phyloP scores from a whole-genome alignment of 2,797 vertebrate genomes.

The Typhlichthys subterraneus region DNA sequence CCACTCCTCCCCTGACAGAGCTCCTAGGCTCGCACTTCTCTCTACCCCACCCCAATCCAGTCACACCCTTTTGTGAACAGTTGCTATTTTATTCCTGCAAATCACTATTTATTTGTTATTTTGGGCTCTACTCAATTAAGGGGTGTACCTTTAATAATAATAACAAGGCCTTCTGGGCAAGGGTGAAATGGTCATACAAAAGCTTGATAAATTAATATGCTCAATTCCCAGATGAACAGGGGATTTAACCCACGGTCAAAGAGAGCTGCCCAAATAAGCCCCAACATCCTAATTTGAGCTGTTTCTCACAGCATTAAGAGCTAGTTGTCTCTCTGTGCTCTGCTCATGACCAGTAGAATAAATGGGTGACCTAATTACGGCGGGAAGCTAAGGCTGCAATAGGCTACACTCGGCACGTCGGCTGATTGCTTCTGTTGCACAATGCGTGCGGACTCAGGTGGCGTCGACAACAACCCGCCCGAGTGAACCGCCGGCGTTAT shows the following conservation, averaged over 20 bases:
- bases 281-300: constrained; percentile 18
- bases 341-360: constrained; percentile 51
- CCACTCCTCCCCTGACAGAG: too few species aligned
- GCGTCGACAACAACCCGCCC: constrained; percentile 23
- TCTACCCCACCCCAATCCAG: too few species aligned
- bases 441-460: constrained; percentile 44
- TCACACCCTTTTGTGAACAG: too few species aligned
- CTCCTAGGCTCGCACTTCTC: too few species aligned
- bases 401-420: constrained; percentile 30
- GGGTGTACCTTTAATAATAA: too few species aligned
- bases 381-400: constrained; percentile 7
- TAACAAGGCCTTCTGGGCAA: too few species aligned
- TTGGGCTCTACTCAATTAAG: too few species aligned
- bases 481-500: constrained; percentile 24
- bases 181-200: too few species aligned
- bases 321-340: constrained; percentile 29
- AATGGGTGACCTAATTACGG: constrained; percentile 67
- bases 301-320: constrained; percentile 16
- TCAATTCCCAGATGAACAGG: constrained; percentile 21
- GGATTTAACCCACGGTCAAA: constrained; percentile 30
- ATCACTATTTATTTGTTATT: too few species aligned
- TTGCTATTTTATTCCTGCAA: too few species aligned
- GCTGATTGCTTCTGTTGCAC: constrained; percentile 49
- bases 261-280: constrained; percentile 48
- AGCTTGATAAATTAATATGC: too few species aligned